These are phyloP conservation scores for Cinclus mexicanus DNA, from an alignment of 2,113 vertebrate genomes.

Conservation along the genomic window DNA sequence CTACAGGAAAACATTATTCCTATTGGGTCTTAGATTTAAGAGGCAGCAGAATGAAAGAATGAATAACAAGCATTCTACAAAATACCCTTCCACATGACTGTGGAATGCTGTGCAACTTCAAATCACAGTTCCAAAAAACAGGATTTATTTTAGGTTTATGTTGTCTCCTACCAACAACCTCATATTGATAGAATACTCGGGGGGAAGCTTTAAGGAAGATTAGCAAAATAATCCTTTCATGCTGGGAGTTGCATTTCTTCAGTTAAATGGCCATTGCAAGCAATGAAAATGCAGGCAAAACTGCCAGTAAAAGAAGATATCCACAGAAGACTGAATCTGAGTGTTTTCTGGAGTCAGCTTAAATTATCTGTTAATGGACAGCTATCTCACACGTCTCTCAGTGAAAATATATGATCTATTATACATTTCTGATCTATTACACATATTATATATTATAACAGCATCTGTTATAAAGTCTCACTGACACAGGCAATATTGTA, in stretches of 20 bases:
- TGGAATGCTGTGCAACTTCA: neutral
- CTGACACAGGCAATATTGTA: neutral
- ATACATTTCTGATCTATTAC: too few relatives aligned
- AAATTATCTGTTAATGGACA: conserved; percentile 3
- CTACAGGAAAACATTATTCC: neutral
- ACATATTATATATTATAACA: neutral
- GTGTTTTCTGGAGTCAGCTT: neutral
- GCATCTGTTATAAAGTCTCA: conserved; percentile 3
- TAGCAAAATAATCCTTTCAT: conserved; percentile 62
- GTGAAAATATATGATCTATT: neutral
- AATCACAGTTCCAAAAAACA: neutral
- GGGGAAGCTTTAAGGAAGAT: conserved; percentile 55
- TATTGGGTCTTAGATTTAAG: neutral
- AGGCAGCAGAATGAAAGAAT: neutral
- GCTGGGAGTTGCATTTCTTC: conserved; percentile 52
- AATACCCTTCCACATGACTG: neutral
- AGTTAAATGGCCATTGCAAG: neutral
- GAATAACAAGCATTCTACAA: neutral
- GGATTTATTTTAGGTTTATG: conserved; percentile 37
- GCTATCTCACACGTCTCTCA: neutral
- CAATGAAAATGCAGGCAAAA: conserved; percentile 11
- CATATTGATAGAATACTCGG: conserved; percentile 19
- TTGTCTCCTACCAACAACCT: conserved; percentile 27
- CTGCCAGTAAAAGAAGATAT: neutral
- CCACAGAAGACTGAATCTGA: neutral